Evolutionary conservation across 1,140 invertebrate genomes (phyloP).

Genomic region (Lethocerus indicus): DNA sequence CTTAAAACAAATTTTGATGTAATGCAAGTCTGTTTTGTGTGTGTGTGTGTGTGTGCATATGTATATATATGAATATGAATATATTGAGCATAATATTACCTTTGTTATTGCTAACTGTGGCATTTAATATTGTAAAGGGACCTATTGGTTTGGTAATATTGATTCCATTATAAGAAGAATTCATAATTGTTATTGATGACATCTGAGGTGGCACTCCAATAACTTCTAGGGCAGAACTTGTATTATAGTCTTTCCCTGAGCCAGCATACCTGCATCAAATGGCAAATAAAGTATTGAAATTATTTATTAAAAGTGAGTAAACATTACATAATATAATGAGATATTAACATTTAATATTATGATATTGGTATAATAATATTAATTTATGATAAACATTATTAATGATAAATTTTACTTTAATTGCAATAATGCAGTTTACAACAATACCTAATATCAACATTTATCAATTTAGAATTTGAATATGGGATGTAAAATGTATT

Average conservation of each 20-base stretch:
- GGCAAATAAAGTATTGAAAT: constrained; percentile 1
- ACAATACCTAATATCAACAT: constrained; percentile 58
- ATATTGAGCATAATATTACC: no score
- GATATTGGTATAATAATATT: neutral
- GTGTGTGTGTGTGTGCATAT: no score
- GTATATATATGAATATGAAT: no score
- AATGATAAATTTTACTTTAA: neutral
- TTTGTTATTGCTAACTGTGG: constrained; percentile 64
- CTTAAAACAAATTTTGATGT: no score
- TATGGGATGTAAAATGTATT: constrained; percentile 63
- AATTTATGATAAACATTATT: neutral
- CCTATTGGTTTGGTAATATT: constrained; percentile 73
- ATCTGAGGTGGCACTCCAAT: constrained; percentile 74
- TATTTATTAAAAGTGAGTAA: neutral
- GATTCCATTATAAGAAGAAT: constrained; percentile 81
- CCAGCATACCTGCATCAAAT: constrained; percentile 49
- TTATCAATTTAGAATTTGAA: constrained; percentile 59
- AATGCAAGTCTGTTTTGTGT: no score
- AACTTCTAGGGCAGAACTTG: constrained; percentile 70
- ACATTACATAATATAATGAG: neutral
- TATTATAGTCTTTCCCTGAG: constrained; percentile 57
- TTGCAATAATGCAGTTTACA: neutral
- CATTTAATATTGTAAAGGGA: constrained; percentile 63
- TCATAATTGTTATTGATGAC: constrained; percentile 56
- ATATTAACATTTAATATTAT: neutral